Evolutionary conservation across 1,140 invertebrate species (phyloP).

Genomic region (Drosophila triauraria): DNA sequence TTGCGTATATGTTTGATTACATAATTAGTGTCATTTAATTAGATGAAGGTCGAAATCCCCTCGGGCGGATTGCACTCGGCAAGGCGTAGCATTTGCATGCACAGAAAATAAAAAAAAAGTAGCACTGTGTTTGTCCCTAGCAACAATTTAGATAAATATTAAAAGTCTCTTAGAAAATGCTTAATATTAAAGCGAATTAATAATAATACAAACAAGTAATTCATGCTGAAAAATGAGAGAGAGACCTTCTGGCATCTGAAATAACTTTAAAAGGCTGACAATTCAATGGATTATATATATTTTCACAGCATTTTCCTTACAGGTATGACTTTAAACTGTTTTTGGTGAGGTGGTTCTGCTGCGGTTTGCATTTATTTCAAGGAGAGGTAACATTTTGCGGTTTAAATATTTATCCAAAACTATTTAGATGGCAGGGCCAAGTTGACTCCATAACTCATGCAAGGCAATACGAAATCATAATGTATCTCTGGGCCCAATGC

Average conservation of each 20-base stretch:
- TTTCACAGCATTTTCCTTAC: background rate
- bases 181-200: background rate
- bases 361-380: background rate
- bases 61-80: background rate
- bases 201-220: background rate
- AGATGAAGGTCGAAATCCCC: constrained; percentile 13
- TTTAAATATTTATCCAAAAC: constrained; percentile 32
- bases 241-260: too few relatives aligned
- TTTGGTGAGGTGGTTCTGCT: background rate
- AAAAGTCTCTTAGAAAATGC: too few relatives aligned
- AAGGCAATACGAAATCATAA: constrained; percentile 45
- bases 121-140: too few relatives aligned
- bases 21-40: constrained; percentile 69
- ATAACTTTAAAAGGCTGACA: background rate
- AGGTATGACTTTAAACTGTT: background rate
- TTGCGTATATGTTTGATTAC: constrained; percentile 70
- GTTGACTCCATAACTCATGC: constrained; percentile 27
- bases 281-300: background rate
- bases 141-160: background rate
- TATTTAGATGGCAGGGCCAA: background rate
- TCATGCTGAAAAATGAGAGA: too few relatives aligned
- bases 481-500: constrained; percentile 30
- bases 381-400: background rate
- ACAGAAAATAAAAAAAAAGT: background rate
- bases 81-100: background rate